Evolutionary conservation across 35 echinoderm and acorn worm species (phyloP), one percentile per base, ranked within the genome.

Genomic region (Stichopus chloronotus): DNA sequence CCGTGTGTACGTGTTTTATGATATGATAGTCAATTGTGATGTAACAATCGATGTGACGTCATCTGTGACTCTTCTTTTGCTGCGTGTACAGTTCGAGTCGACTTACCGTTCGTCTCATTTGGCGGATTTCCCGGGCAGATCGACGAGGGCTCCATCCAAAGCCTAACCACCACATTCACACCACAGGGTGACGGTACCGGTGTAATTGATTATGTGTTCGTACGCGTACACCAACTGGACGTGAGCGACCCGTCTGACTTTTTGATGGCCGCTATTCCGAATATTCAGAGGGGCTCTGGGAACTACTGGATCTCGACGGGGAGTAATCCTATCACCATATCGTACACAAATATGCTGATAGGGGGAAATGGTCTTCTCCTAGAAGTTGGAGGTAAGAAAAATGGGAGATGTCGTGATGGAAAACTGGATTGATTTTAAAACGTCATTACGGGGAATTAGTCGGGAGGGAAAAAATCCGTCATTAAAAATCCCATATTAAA

Each of bases 371-470:
- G 82, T 21, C 57, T 85, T 55, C 82, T 85, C 7, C 22, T 85
- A 6, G 82, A 85, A 85, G 56, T 85, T 85, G 82, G 82, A 85
- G 82, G 82, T 85, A 58, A 85, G 81, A 30, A 5, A 81, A 81
- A 24, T 8, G 30, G 30, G 30, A 43, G 30, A 43, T 43, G 30
- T 43, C 30, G 30, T 43, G 30, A 43, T 43, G 30, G 30, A 43
- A 43, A 43, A 43, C 30, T 43, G 3, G 30, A 43, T 43, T 43
- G 30, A 43, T 43, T 0, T 43, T 3, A 43, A 43, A 43, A 43
- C 0, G 30, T 43, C 30, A 43, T 3, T 43, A 1, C 30, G 30
- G 3, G 3, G 3, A 43, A 43, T 0, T 43, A 43, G 30, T 43
- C 30, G 30, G 30, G 3, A 43, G 30, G 30, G 30, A 43, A 43